Evolutionary conservation across 2,113 vertebrate species (phyloP), one percentile per base, ranked within the genome.

Genomic region (Crocuta crocuta): DNA sequence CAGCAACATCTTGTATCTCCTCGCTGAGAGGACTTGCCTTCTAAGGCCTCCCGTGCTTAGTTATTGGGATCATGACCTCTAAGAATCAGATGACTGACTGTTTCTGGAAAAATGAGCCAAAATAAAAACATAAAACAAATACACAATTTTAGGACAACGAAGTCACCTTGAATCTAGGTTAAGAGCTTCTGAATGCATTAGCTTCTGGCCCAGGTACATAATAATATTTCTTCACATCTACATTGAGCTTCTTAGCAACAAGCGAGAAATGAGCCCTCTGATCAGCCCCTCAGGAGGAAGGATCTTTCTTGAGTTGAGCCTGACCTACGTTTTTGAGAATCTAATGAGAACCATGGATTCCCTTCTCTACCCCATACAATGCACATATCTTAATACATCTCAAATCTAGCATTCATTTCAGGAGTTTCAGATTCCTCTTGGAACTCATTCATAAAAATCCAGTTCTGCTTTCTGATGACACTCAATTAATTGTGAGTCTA

Each of bases 371-470:
- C 33, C 26, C 4, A 24, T 55, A 78, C 71, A 89, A 70, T 31
- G n/a, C 12, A 61, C 10, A 2, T 85, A 45, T 35, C 23, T 8
- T 5, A 81, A 39, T 33, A 26, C 15, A 24, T 71, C 88, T 85
- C 86, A 94, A 89, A 55, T 55, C 43, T 23, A 82, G 7, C 31
- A 1, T 79, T 90, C 33, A 16, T 43, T 95, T 87, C 28, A 90
- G 66, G 79, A 79, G 53, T 35, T 71, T 76, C 16, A 66, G 43
- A 58, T 2, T 79, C n/a, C 21, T 88, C 81, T 58, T 86, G 16
- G 2, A 45, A 74, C 35, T 73, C 28, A 17, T 43, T 71, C 31
- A 61, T 87, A 68, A 92, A 61, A 53, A 43, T 71, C 65, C 35
- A 65, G 4, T 61, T 76, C 73, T 58, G 66, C 35, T 87, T 83